Percentiles rank a stretch among this genome's conserved stretches.
Conservation (phyloP, 2,888 invertebrate species). For the Hemithea aestivaria region DNA sequence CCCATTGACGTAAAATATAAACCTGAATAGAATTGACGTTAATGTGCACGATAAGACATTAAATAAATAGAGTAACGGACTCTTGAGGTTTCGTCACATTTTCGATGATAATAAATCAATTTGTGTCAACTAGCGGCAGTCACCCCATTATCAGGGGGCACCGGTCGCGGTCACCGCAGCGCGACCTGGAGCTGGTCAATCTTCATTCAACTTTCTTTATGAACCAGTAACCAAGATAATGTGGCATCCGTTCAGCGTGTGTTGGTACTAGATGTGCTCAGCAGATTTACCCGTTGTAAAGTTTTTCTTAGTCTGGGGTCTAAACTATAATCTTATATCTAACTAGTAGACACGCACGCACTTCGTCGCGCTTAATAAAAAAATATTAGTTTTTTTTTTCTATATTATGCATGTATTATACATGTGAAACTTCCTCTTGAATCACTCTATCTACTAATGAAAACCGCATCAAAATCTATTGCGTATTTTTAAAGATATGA, state of each 20-base stretch:
- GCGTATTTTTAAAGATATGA: no score
- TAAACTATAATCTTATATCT: no score
- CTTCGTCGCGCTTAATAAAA: no score
- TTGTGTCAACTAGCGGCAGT: slow-evolving; percentile 63
- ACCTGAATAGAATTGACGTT: slow-evolving; percentile 54
- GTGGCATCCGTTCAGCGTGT: neutral
- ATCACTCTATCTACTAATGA: no score
- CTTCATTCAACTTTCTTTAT: slow-evolving; percentile 5
- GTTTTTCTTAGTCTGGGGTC: no score
- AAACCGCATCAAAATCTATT: no score
- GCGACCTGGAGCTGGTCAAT: slow-evolving; percentile 7
- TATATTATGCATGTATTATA: no score
- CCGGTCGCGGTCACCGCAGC: slow-evolving; percentile 15
- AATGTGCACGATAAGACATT: slow-evolving; percentile 54
- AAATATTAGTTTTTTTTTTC: no score
- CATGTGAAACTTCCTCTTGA: no score
- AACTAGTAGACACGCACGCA: no score
- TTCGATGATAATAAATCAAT: slow-evolving; percentile 68
- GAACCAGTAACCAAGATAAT: neutral
- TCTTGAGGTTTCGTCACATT: slow-evolving; percentile 58
- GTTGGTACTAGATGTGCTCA: no score
- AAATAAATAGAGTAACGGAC: slow-evolving; percentile 50
- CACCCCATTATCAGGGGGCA: slow-evolving; percentile 43
- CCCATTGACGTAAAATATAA: slow-evolving; percentile 22
- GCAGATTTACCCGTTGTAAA: no score